Percentiles rank a stretch among this genome's conserved stretches.
These are phyloP conservation scores for Mormyrops boulengeri DNA, from an alignment of 2,797 vertebrate species.

Conservation along the genomic window DNA sequence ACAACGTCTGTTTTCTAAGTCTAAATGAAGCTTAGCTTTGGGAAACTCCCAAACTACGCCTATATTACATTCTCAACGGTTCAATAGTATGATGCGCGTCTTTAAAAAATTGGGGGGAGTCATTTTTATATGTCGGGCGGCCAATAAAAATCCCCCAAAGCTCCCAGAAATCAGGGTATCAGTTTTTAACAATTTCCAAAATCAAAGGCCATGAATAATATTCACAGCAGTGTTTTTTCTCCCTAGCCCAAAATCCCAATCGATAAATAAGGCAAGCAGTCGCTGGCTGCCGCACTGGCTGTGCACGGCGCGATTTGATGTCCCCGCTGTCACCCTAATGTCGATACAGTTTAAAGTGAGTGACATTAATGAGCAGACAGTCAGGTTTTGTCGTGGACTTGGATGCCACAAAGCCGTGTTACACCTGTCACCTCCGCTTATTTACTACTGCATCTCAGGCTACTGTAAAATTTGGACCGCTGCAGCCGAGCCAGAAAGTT, in stretches of 20 bases:
- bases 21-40: background rate
- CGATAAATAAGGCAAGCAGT: background rate
- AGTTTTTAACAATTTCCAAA: background rate
- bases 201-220: background rate
- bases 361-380: slow-evolving; percentile 3
- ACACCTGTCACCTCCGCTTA: background rate
- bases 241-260: background rate
- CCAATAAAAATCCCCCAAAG: background rate
- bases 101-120: background rate
- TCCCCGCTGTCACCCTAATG: background rate
- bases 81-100: background rate
- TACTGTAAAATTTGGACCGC: background rate
- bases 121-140: background rate
- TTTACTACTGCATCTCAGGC: background rate
- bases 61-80: background rate
- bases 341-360: slow-evolving; percentile 1
- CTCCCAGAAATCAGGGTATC: background rate
- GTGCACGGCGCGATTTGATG: background rate
- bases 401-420: background rate
- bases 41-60: background rate
- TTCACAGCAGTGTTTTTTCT: background rate
- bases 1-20: background rate
- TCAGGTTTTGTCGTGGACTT: background rate
- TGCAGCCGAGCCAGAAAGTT: background rate
- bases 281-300: background rate